phyloP scores from a whole-genome alignment of 2,888 invertebrate species.

The Cerastis rubricosa region DNA sequence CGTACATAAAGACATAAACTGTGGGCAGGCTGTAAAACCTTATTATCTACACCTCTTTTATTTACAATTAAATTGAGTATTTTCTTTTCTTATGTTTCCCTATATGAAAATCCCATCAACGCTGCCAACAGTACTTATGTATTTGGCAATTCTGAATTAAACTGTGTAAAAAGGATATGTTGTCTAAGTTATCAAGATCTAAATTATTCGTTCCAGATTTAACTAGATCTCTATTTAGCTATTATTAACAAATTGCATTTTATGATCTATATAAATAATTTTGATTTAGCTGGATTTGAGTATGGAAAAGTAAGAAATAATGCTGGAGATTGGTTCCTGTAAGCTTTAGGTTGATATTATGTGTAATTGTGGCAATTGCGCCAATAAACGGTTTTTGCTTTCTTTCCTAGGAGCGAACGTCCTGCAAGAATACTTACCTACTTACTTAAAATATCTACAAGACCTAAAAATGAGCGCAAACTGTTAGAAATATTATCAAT shows the following conservation, averaged over 20 bases:
- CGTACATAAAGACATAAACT: constrained; percentile 79
- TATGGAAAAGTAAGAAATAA: not conserved
- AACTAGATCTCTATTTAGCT: not conserved
- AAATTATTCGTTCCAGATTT: not conserved
- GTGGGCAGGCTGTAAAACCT: constrained; percentile 77
- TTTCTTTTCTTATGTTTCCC: not conserved
- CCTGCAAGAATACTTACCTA: not conserved
- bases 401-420: not conserved
- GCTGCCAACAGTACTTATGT: not conserved
- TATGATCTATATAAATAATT: no score
- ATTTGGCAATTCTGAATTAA: not conserved
- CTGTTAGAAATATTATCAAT: not conserved
- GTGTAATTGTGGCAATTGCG: no score
- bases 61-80: constrained; percentile 82
- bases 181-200: not conserved
- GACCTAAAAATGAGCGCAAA: not conserved
- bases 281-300: not conserved
- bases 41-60: constrained; percentile 80
- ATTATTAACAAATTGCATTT: no score
- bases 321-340: not conserved
- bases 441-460: not conserved
- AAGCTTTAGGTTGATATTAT: not conserved
- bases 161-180: not conserved
- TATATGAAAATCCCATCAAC: not conserved
- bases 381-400: no score